A percentile compares a stretch with the other conserved stretches of the same genome.
Conservation (phyloP, 1,140 invertebrate genomes). For the Drosophila malerkotliana region DNA sequence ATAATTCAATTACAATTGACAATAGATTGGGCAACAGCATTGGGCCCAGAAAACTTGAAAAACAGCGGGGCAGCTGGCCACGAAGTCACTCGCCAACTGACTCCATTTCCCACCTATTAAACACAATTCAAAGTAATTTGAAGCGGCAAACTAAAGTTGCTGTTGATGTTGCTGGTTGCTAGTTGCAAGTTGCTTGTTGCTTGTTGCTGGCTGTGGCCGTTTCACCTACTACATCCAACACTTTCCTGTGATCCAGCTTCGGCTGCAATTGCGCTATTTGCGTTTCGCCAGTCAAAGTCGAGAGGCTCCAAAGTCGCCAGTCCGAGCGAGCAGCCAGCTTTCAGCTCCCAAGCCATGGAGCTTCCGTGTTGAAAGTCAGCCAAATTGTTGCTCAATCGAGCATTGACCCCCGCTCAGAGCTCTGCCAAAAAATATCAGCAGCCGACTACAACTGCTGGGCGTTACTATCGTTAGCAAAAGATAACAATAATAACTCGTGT, state of each 20-base stretch:
- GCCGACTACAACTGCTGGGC: constrained; percentile 33
- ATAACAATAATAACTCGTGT: constrained; percentile 64
- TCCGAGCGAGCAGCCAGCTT: constrained; percentile 24
- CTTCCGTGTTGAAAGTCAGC: constrained; percentile 76
- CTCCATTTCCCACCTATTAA: constrained; percentile 80
- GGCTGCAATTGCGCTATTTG: constrained; percentile 41
- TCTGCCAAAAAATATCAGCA: constrained; percentile 43
- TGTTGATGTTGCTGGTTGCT: constrained; percentile 6
- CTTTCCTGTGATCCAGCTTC: constrained; percentile 39
- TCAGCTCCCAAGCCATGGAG: constrained; percentile 10
- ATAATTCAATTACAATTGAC: constrained; percentile 72
- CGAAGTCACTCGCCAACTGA: constrained; percentile 53
- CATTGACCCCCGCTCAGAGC: constrained; percentile 50
- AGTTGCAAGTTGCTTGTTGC: constrained; percentile 12
- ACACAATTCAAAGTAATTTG: constrained; percentile 79
- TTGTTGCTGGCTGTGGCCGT: constrained; percentile 22
- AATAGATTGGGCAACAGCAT: constrained; percentile 48
- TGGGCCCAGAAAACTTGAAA: constrained; percentile 6
- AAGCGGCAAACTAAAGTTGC: constrained; percentile 40
- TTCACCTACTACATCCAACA: constrained; percentile 59
- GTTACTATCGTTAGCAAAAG: constrained; percentile 75
- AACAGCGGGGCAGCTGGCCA: constrained; percentile 49
- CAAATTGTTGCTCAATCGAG: constrained; percentile 70
- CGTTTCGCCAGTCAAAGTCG: constrained; percentile 50
- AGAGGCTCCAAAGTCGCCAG: constrained; percentile 22